Conservation (phyloP, 1,140 invertebrate species). For the Sycophila sp. region DNA sequence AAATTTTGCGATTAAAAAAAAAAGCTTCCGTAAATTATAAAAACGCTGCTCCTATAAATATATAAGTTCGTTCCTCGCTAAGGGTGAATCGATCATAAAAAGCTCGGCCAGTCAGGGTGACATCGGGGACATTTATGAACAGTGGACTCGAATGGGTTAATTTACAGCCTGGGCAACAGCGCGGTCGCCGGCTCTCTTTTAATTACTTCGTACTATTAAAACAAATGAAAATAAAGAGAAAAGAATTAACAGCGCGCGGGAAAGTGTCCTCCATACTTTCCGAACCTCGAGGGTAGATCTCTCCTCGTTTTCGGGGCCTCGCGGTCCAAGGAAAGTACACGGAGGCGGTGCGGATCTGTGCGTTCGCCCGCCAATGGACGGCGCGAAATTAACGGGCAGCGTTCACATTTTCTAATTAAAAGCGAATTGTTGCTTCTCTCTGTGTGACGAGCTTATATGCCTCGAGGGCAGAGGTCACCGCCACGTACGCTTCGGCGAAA, state of each 20-base stretch:
- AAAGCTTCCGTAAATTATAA: background rate
- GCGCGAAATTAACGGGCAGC: background rate
- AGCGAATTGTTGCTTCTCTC: no score
- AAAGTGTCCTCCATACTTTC: background rate
- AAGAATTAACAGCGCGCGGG: slow-evolving; percentile 5
- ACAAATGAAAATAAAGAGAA: slow-evolving; percentile 22
- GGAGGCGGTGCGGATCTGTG: no score
- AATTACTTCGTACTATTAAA: slow-evolving; percentile 25
- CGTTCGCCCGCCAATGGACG: no score
- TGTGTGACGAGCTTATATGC: no score
- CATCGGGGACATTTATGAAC: background rate
- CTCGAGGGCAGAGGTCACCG: no score
- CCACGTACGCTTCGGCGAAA: no score
- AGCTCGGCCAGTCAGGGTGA: no score
- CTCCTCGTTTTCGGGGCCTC: background rate
- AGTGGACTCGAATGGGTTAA: background rate
- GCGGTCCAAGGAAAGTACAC: background rate
- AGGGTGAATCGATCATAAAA: no score
- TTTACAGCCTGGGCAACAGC: background rate
- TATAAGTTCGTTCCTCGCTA: background rate
- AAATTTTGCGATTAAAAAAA: background rate
- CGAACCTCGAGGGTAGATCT: background rate
- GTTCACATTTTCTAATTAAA: slow-evolving; percentile 3
- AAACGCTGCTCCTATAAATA: background rate
- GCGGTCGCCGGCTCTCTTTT: background rate